Conservation (phyloP, 2,797 vertebrate genomes). For the Clarias laeviceps region DNA sequence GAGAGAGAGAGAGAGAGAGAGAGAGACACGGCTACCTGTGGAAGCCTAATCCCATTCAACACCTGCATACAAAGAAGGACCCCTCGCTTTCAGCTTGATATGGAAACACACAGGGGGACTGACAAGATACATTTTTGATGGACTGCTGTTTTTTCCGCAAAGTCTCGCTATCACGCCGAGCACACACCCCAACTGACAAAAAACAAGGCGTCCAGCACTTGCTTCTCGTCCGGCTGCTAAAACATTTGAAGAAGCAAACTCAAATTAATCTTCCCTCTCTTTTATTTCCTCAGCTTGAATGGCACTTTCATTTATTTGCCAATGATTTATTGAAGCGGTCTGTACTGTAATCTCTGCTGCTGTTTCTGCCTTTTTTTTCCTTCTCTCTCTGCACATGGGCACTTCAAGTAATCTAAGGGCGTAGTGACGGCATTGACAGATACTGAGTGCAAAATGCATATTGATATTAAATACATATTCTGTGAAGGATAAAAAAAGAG, state of each 20-base stretch:
- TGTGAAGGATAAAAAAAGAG: constrained; percentile 2
- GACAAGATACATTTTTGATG: constrained; percentile 64
- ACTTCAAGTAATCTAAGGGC: constrained; percentile 38
- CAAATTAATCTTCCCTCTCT: constrained; percentile 50
- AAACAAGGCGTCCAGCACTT: constrained; percentile 35
- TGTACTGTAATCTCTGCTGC: constrained; percentile 45
- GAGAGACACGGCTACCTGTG: constrained; percentile 75
- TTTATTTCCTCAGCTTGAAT: constrained; percentile 47
- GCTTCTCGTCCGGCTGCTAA: constrained; percentile 45
- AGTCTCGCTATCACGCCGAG: constrained; percentile 62
- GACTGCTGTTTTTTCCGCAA: constrained; percentile 62
- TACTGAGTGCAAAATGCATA: constrained; percentile 12
- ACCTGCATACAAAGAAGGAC: constrained; percentile 74
- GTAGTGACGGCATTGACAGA: not conserved
- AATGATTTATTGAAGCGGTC: constrained; percentile 48
- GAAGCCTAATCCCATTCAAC: constrained; percentile 72
- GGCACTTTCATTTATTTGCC: constrained; percentile 43
- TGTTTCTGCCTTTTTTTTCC: not conserved
- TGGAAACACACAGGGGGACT: constrained; percentile 67
- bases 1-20: constrained; percentile 41
- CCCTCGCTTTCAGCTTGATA: constrained; percentile 64
- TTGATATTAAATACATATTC: constrained; percentile 31
- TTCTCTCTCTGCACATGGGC: constrained; percentile 15
- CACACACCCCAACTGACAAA: constrained; percentile 50
- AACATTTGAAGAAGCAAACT: constrained; percentile 51